A percentile compares a stretch with the other conserved stretches of the same genome.
Conservation (phyloP, 2,797 vertebrate genomes). For the Tolypeutes matacus region DNA sequence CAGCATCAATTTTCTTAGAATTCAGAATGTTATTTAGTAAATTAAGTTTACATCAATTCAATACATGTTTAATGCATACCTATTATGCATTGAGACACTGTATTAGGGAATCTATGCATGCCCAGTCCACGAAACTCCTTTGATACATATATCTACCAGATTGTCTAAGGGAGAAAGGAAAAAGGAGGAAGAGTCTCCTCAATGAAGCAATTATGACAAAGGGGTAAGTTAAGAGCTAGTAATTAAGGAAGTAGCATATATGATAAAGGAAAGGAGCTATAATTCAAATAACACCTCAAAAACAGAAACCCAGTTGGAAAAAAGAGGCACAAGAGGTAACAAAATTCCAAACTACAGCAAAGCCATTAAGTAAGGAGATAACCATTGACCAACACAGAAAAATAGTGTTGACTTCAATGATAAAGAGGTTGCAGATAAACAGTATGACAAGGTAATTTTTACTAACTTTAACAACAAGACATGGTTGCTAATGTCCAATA, state of each 20-base stretch:
- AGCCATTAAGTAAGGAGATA: not conserved
- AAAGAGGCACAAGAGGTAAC: not conserved
- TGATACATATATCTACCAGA: not conserved
- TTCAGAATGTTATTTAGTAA: slow-evolving; percentile 25
- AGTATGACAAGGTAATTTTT: not conserved
- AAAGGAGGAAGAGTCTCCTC: not conserved
- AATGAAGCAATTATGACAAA: not conserved
- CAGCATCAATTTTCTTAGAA: slow-evolving; percentile 48
- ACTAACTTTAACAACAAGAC: not conserved
- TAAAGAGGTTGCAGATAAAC: not conserved
- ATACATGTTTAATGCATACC: not conserved
- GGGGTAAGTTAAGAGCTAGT: not conserved
- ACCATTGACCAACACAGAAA: not conserved
- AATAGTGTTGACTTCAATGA: not conserved
- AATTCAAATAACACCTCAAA: not conserved
- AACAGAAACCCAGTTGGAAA: not conserved
- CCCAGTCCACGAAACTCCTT: not conserved
- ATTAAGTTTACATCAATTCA: not conserved
- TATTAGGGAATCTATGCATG: not conserved
- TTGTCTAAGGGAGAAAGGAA: not conserved
- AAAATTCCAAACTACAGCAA: not conserved
- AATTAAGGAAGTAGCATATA: not conserved
- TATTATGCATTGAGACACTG: not conserved
- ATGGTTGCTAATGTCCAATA: not conserved
- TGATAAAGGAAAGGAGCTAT: not conserved